Base-by-base conservation (phyloP, 2,113 vertebrate species). In the Pelvicachromis taeniatus region DNA sequence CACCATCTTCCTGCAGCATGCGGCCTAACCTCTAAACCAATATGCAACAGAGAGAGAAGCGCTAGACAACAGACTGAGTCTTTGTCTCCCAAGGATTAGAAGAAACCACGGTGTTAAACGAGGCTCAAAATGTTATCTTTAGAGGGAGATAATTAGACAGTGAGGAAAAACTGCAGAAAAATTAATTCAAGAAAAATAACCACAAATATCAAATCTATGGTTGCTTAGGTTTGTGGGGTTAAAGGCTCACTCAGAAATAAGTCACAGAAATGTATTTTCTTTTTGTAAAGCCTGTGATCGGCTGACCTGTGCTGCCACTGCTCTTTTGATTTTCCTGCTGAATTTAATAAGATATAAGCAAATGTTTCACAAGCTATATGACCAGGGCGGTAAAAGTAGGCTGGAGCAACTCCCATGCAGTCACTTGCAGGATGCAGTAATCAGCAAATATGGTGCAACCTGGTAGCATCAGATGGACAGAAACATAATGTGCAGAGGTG, bases 31-130 rank as follows among this genome's bases (percentile, higher is more conserved):
- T 81, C 81, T 78, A 14, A 80, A 85, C 56, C 75, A n/a, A 63
- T 77, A 78, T 80, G 9, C 50, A 13, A 58, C 35, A 48, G 65
- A 80, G 95, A 82, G 95, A 96, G 61, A 65, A 63, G 19, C 92
- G 88, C 42, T 12, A 33, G 29, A 63, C 35, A 45, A n/a, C 23
- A 63, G 63, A 81, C 48, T 9, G 16, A 9, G 19, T 40, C 45
- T 84, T 55, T 54, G 65, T 63, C 75, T 81, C 23, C 10, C 13
- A 31, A 35, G 59, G 35, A 56, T 78, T 14, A 85, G 81, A 84
- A 59, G 50, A 82, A 73, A 53, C 54, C 33, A 10, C 56, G 31
- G 80, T 35, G 85, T 83, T 86, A 88, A 92, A 84, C 35, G 14
- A 61, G 31, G 80, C 61, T 33, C 68, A 81, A 82, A 59, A 77